Base-by-base conservation (phyloP, 2,797 vertebrate genomes). In the Gobio occitaniae region DNA sequence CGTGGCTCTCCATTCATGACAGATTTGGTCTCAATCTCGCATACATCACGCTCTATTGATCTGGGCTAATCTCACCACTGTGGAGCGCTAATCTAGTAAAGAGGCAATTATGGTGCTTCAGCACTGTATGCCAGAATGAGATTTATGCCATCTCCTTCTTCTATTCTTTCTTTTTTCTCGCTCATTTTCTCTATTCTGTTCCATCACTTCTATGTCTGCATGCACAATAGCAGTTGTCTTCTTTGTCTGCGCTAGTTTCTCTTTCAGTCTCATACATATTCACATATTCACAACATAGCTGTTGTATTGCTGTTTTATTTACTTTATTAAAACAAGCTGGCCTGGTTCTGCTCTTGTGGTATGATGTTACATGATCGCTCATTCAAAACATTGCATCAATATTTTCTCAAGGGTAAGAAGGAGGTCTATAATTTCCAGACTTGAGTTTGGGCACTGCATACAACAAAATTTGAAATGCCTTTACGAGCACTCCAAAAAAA, bases 301-400 rank as follows among this genome's bases (percentile, higher is more conserved):
- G 65, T 50, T 88, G 91, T 93, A 92, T 89, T 93, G 86, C 90
- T 47, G 80, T 92, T 90, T 32, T 32, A 32, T 32, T 32, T 32
- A 32, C 88, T 90, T 93, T 92, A 92, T 92, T 93, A 92, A 90
- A 91, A 90, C 80, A 89, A 88, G 86, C 86, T 78, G 63, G 70
- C 84, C 89, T 75, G 78, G 74, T 81, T 82, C 69, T 59, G 17
- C 68, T 72, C 63, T 63, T 63, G 4, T 50, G 83, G 12, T 77
- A 19, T 44, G 61, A 65, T 63, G 77, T 72, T 52, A 17, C 48
- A 63, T 56, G 11, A 72, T 44, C 4, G 69, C 76, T 78, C 29
- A 29, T 38, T 70, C 19, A 70, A 50, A 77, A 65, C 78, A n/a
- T n/a, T 72, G 75, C 75, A 77, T 77, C 75, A 56, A 77, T 32